Base-by-base conservation (phyloP, 2,797 vertebrate species). In the Tokudaia muenninki region DNA sequence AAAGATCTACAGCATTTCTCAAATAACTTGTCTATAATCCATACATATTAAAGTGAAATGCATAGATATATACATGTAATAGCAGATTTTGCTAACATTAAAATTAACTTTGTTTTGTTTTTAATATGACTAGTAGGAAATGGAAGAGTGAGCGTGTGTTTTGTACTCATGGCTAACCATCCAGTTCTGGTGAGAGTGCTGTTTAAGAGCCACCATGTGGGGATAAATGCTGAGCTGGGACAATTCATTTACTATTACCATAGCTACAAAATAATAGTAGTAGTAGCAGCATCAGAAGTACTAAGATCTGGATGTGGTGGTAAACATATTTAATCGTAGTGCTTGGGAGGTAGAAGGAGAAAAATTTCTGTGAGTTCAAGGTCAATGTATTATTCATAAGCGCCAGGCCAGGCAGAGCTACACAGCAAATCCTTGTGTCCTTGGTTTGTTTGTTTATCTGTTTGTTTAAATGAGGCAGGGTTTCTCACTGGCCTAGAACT, bases 31-130 rank as follows among this genome's bases (percentile, higher is more conserved):
- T 78, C 92, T 74, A 57, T 78, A 81, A 90, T 72, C 3, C 5
- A 70, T 34, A 92, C 13, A 86, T 72, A n/a, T 52, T 50, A 21
- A 95, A 87, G 92, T 87, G 10, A 87, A 4, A 92, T 91, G 37
- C 59, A 4, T 79, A 74, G 13, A 59, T 41, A 83, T 1, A 79
- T 0, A 7, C n/a, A 29, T 1, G 44, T 78, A 95, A 44, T 47
- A 80, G 81, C 44, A 93, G 44, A 94, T 4, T 81, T 44, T 61
- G 80, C 24, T 81, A 55, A 92, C 59, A 75, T n/a, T 80, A 94
- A 86, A 92, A 17, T 94, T 47, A 84, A 94, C 80, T 81, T 83
- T 21, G 57, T 3, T 6, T 63, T 63, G 90, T 74, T 75, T 90
- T 63, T 67, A 92, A 59, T 65, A 50, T 50, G 31, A 16, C 22